These are phyloP conservation scores for Halocaridina rubra DNA, from an alignment of 2,888 invertebrate genomes.

Conservation along the genomic window DNA sequence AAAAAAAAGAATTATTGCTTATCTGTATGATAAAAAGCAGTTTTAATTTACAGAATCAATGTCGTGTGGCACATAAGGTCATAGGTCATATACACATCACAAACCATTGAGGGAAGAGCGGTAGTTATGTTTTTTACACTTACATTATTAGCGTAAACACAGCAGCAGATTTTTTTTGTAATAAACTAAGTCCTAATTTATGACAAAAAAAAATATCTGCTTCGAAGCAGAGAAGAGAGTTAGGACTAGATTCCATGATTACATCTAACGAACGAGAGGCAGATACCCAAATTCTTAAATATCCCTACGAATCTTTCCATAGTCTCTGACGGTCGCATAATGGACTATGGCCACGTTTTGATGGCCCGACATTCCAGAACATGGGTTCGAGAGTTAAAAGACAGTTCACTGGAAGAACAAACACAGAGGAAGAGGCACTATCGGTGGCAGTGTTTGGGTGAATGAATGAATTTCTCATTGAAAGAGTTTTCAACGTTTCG, in stretches of 20 bases:
- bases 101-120: slow-evolving; percentile 42
- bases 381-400: slow-evolving; percentile 8
- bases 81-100: slow-evolving; percentile 55
- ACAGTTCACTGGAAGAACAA: slow-evolving; percentile 54
- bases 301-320: too few species aligned
- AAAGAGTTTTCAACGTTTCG: slow-evolving; percentile 2
- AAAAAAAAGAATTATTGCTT: slow-evolving; percentile 6
- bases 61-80: slow-evolving; percentile 29
- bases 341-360: too few species aligned
- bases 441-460: slow-evolving; percentile 52
- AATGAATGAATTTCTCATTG: slow-evolving; percentile 18
- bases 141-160: slow-evolving; percentile 29
- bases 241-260: slow-evolving; percentile 49
- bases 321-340: too few species aligned
- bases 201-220: too few species aligned
- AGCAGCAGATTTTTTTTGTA: background rate
- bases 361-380: slow-evolving; percentile 12
- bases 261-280: slow-evolving; percentile 20
- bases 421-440: slow-evolving; percentile 53
- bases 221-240: slow-evolving; percentile 23
- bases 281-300: slow-evolving; percentile 20
- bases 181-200: slow-evolving; percentile 24
- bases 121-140: slow-evolving; percentile 27
- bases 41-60: slow-evolving; percentile 24
- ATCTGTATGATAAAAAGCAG: slow-evolving; percentile 22